These are phyloP conservation scores for Cynopterus brachyotis DNA, from an alignment of 2,113 vertebrate species.

Conservation along the genomic window DNA sequence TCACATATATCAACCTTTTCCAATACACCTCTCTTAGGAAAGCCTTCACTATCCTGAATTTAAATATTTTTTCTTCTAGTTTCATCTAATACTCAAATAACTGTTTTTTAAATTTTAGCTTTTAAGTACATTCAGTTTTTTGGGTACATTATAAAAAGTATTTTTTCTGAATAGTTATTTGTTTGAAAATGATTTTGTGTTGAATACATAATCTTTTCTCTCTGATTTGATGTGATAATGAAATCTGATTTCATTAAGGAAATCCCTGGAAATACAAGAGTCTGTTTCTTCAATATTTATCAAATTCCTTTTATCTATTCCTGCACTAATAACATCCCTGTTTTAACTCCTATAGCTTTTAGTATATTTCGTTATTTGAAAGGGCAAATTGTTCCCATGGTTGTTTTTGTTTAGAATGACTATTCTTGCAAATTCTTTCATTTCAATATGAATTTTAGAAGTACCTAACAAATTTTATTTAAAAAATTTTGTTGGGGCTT, in stretches of 20 bases:
- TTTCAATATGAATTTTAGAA: not conserved
- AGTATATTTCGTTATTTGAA: not conserved
- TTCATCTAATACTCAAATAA: not conserved
- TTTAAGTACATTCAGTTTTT: not conserved
- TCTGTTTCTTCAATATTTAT: not conserved
- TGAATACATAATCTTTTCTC: not conserved
- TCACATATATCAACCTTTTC: not conserved
- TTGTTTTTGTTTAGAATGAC: not conserved
- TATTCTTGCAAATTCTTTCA: not conserved
- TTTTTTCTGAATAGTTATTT: not conserved
- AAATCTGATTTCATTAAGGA: not conserved
- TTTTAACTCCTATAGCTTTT: not conserved
- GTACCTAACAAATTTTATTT: not conserved
- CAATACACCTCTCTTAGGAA: not conserved
- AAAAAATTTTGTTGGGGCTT: not conserved
- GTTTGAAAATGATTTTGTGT: not conserved
- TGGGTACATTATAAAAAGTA: not conserved
- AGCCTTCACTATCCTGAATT: not conserved
- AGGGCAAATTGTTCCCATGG: not conserved
- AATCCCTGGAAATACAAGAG: not conserved
- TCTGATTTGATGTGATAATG: not conserved
- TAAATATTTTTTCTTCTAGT: not conserved
- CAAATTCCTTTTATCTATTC: not conserved
- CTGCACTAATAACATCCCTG: not conserved
- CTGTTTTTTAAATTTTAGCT: not conserved